Conservation (phyloP, 2,113 vertebrate genomes). For the Kryptolebias marmoratus region DNA sequence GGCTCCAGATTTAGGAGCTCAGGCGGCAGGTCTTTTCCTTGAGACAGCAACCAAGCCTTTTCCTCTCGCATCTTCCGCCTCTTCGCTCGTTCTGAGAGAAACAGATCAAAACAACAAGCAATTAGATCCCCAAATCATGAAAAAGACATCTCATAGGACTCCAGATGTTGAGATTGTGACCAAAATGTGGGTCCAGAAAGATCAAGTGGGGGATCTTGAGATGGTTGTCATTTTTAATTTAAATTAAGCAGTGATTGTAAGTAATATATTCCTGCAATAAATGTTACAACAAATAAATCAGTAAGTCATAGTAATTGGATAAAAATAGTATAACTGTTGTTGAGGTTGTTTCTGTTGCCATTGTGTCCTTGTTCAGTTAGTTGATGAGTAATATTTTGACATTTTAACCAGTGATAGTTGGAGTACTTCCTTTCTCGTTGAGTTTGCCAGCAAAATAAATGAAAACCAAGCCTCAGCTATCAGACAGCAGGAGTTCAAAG, state of each 20-base stretch:
- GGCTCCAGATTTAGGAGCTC: slow-evolving; percentile 92
- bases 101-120: neutral
- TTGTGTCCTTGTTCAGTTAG: no score
- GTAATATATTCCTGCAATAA: no score
- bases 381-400: no score
- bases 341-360: no score
- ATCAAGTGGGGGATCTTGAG: no score
- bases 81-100: slow-evolving; percentile 87
- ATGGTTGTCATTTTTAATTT: no score
- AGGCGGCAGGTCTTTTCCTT: slow-evolving; percentile 92
- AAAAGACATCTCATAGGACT: neutral
- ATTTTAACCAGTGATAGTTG: slow-evolving; percentile 3
- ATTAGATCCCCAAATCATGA: slow-evolving; percentile 27
- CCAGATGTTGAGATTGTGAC: no score
- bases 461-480: slow-evolving; percentile 40
- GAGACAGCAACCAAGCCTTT: slow-evolving; percentile 90
- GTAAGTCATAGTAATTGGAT: no score
- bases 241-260: no score
- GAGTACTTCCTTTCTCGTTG: slow-evolving; percentile 19
- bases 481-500: slow-evolving; percentile 30
- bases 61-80: slow-evolving; percentile 94
- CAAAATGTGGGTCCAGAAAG: no score
- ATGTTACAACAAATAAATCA: no score
- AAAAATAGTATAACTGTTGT: no score
- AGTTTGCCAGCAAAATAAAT: slow-evolving; percentile 22